phyloP scores from a whole-genome alignment of 2,113 vertebrate genomes.

The Bubalus kerabau region DNA sequence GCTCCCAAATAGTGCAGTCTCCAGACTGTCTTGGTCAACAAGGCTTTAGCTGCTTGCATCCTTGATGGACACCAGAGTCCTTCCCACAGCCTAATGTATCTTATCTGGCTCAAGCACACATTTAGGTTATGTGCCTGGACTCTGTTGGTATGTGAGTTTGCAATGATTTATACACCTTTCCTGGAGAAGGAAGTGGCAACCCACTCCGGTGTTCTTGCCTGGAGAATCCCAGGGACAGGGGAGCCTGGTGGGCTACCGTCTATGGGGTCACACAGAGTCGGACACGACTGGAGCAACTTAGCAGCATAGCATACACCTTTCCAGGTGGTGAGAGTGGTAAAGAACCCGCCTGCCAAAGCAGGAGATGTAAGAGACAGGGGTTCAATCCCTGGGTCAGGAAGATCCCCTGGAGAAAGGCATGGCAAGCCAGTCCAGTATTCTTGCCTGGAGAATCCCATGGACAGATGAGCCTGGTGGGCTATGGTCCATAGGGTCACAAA shows the following conservation, averaged over 20 bases:
- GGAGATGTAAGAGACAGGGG: not conserved
- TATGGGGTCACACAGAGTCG: no score
- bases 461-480: not conserved
- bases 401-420: not conserved
- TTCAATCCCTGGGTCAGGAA: not conserved
- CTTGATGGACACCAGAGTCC: not conserved
- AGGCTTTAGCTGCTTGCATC: not conserved
- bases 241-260: no score
- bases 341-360: not conserved
- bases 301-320: no score
- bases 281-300: no score
- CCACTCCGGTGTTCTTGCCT: no score
- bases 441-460: not conserved
- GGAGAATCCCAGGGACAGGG: no score
- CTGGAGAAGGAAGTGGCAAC: no score
- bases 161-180: not conserved
- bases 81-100: not conserved
- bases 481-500: not conserved
- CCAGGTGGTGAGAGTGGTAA: not conserved
- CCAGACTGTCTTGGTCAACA: not conserved
- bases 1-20: not conserved
- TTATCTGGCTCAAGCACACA: not conserved
- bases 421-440: not conserved
- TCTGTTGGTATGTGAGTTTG: not conserved
- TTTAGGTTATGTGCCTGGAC: not conserved